Percentiles rank a stretch among this genome's conserved stretches.
Conservation (phyloP, 2,113 vertebrate genomes). For the Zosterops hypoxanthus region DNA sequence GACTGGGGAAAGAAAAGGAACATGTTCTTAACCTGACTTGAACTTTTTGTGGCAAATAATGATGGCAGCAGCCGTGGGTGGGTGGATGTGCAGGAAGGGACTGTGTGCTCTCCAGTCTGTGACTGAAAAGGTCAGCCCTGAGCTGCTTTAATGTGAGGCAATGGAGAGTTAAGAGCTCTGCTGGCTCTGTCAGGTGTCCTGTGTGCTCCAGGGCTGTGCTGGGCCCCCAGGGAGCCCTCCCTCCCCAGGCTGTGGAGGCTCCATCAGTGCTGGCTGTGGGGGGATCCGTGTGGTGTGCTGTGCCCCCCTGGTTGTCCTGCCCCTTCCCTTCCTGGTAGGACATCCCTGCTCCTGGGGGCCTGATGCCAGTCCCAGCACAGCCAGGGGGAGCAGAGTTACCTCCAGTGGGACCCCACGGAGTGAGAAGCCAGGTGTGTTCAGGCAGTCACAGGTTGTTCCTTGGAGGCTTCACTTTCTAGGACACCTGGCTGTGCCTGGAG, state of each 20-base stretch:
- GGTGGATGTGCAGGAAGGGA: neutral
- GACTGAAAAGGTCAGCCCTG: neutral
- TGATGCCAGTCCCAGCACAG: accelerated
- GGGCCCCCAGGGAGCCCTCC: neutral
- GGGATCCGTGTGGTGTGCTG: neutral
- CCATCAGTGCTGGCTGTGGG: no score
- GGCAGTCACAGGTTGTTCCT: neutral
- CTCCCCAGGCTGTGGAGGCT: neutral
- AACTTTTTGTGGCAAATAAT: neutral
- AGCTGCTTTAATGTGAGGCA: neutral
- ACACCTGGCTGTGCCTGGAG: neutral
- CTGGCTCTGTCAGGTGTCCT: neutral
- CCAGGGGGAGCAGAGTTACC: neutral
- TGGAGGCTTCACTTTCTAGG: neutral
- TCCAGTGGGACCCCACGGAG: accelerated
- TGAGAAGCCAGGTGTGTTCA: neutral
- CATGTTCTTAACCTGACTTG: neutral
- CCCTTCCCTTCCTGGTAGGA: neutral
- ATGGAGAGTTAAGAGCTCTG: neutral
- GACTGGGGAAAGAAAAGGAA: neutral
- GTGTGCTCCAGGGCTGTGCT: neutral
- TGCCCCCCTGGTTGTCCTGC: neutral
- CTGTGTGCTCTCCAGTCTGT: accelerated
- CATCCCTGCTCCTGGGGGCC: neutral
- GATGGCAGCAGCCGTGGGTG: neutral